Base-by-base conservation (phyloP, 2,113 vertebrate genomes). In the Patagioenas fasciata region DNA sequence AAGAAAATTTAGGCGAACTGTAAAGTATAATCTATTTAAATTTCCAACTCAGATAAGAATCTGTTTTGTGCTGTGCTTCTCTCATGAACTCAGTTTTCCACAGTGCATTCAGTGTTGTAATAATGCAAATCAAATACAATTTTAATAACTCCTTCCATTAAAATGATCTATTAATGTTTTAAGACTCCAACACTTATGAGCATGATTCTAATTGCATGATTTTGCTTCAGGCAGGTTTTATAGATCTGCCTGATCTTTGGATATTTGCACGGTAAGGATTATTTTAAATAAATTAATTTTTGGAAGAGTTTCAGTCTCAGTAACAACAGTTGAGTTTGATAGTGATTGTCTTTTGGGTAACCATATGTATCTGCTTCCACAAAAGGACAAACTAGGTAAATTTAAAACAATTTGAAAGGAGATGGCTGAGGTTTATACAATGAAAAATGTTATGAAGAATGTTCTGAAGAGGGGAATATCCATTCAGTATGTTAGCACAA, bases 111-210 rank as follows among this genome's bases (percentile, higher is more conserved):
- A 75, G 80, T 89, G 80, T 91, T 75, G 93, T 93, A 95, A 97
- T 97, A 97, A 98, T 97, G 96, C 93, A 97, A 98, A 97, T 97
- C 97, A 98, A 98, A 97, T 96, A 97, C 28, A 95, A 97, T 97
- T 98, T 98, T 90, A 97, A 98, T 98, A 98, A 98, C 97, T 97
- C 96, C 78, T 97, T 95, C 86, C 96, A 97, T 97, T 97, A 96
- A 97, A 97, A 95, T 95, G 94, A 97, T 97, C 96, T 97, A 95
- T 97, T 97, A 98, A 97, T 93, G 91, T 97, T 94, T 94, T 94
- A 97, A 78, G 88, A 95, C 96, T 97, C 85, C 65, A 84, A 95
- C 96, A 97, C 97, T 98, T 98, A 97, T 56, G 83, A 95, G 96
- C 94, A 80, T 89, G 91, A 95, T 95, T 97, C 95, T 98, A 97